Percentiles rank a stretch among this genome's conserved stretches.
These are phyloP conservation scores for Hippocampus guttulatus DNA, from an alignment of 2,113 vertebrate species.

Conservation along the genomic window DNA sequence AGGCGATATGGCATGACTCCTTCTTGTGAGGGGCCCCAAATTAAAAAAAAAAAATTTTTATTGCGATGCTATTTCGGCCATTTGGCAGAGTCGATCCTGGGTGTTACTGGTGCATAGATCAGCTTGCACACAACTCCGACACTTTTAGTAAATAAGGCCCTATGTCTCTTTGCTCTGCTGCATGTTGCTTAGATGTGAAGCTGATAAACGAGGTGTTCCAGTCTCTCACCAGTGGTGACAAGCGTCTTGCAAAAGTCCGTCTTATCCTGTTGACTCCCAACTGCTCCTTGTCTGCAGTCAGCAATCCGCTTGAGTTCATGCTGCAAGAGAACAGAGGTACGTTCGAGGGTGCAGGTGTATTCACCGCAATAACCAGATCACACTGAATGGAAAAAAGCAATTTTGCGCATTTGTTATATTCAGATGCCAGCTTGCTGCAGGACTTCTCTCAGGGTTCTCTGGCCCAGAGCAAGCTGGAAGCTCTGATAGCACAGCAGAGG, in stretches of 20 bases:
- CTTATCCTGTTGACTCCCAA: constrained; percentile 81
- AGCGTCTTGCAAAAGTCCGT: constrained; percentile 71
- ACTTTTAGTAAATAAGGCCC: no score
- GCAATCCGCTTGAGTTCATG: constrained; percentile 85
- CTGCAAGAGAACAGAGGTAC: constrained; percentile 83
- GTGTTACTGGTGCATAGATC: no score
- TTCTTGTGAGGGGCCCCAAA: no score
- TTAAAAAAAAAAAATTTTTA: background rate
- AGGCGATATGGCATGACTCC: no score
- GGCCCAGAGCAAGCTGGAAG: constrained; percentile 74
- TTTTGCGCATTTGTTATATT: constrained; percentile 22
- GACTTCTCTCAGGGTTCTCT: constrained; percentile 79
- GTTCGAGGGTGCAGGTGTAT: background rate
- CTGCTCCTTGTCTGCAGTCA: constrained; percentile 81
- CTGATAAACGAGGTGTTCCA: constrained; percentile 76
- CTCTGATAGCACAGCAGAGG: constrained; percentile 76
- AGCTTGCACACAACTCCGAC: no score
- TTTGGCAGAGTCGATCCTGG: no score
- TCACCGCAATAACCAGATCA: background rate
- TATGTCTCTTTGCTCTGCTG: constrained; percentile 1
- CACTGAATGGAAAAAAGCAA: background rate
- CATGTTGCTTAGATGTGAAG: constrained; percentile 74
- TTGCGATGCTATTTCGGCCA: no score
- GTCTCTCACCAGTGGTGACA: constrained; percentile 67
- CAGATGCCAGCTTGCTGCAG: constrained; percentile 80